phyloP scores from a whole-genome alignment of 2,797 vertebrate genomes.

The Microhierax caerulescens region DNA sequence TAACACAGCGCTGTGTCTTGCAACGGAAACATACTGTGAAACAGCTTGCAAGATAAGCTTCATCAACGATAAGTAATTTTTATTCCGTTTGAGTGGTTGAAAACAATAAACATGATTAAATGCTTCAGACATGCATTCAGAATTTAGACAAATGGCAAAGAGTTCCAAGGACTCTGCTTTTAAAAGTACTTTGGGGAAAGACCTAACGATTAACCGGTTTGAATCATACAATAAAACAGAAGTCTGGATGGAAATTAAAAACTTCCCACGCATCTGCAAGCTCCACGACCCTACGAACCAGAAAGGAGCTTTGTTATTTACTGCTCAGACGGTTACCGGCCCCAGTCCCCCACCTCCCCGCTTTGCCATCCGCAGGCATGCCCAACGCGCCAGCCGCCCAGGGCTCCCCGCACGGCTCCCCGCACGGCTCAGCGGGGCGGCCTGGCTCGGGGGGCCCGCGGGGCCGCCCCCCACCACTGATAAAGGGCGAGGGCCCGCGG shows the following conservation, averaged over 20 bases:
- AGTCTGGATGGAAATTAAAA: not conserved
- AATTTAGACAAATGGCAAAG: conserved; percentile 63
- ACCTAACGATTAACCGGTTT: not conserved
- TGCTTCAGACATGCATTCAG: conserved; percentile 71
- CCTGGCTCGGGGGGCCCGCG: not conserved
- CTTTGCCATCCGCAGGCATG: not conserved
- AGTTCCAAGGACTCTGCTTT: conserved; percentile 51
- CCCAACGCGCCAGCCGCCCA: not conserved
- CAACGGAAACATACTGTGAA: conserved; percentile 76
- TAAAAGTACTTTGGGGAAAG: conserved; percentile 29
- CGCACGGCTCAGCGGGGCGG: no score
- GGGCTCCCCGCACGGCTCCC: no score
- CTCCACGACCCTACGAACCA: not conserved
- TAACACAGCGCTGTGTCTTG: conserved; percentile 58
- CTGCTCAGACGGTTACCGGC: not conserved
- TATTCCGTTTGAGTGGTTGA: conserved; percentile 77
- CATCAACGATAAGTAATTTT: conserved; percentile 79
- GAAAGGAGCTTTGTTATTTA: not conserved
- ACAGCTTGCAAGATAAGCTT: conserved; percentile 76
- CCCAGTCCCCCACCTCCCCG: not conserved
- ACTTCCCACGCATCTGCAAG: not conserved
- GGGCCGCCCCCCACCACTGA: no score
- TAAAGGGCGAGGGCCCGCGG: no score
- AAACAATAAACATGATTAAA: conserved; percentile 79
- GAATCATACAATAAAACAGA: not conserved